Evolutionary conservation across 2,888 invertebrate species (phyloP).

Genomic region (Drosophila mimica): DNA sequence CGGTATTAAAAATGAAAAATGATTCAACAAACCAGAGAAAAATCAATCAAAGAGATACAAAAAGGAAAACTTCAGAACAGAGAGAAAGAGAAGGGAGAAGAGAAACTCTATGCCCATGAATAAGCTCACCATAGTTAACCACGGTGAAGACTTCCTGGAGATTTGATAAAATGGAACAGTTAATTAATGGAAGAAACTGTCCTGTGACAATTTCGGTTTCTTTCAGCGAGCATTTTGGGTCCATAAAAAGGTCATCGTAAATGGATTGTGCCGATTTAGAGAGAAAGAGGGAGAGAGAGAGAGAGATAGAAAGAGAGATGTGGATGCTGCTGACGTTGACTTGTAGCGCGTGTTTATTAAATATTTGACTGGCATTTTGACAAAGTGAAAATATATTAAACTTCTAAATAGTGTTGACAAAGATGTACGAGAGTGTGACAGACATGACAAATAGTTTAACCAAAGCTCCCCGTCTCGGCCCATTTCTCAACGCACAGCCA

Average conservation of each 20-base stretch:
- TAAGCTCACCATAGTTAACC: background rate
- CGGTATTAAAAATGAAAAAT: background rate
- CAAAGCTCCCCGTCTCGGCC: conserved; percentile 17
- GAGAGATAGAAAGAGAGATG: background rate
- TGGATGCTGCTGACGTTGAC: conserved; percentile 34
- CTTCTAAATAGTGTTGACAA: conserved; percentile 82
- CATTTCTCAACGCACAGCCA: conserved; percentile 8
- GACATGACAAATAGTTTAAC: conserved; percentile 76
- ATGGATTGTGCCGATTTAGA: background rate
- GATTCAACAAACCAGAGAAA: too few relatives aligned
- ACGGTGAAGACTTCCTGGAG: background rate
- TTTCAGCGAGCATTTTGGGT: background rate
- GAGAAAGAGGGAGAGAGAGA: too few relatives aligned
- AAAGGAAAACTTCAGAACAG: background rate
- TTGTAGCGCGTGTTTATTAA: conserved; percentile 56
- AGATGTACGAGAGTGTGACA: conserved; percentile 80
- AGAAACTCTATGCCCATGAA: background rate
- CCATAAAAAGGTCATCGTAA: background rate
- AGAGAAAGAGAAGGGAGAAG: background rate
- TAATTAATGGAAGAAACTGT: too few relatives aligned
- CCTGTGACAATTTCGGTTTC: background rate
- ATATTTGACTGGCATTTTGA: conserved; percentile 64
- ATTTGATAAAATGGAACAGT: background rate
- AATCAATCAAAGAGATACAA: background rate
- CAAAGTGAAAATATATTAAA: conserved; percentile 77